Evolutionary conservation across 2,888 invertebrate species (phyloP).

Genomic region (Petrophora chlorosata): DNA sequence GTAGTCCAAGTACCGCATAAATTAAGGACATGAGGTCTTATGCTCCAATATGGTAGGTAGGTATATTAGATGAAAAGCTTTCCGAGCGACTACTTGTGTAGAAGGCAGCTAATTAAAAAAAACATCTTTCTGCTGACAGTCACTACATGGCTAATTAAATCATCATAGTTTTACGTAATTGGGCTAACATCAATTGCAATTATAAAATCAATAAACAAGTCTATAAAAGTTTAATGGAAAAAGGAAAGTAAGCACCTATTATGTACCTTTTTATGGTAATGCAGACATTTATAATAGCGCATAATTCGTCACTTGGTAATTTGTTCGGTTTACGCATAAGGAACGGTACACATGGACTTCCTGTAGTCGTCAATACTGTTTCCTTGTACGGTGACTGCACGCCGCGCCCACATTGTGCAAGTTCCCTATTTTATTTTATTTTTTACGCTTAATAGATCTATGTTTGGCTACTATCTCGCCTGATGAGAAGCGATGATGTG

Average conservation of each 20-base stretch:
- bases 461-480: too few species aligned
- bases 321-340: constrained; percentile 45
- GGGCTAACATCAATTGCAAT: neutral
- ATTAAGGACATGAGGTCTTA: too few species aligned
- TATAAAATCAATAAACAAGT: neutral
- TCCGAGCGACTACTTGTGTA: too few species aligned
- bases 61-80: too few species aligned
- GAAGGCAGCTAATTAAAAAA: too few species aligned
- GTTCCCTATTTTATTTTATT: constrained; percentile 4
- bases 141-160: too few species aligned
- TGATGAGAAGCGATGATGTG: too few species aligned
- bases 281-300: constrained; percentile 20
- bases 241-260: constrained; percentile 29
- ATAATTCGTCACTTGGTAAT: constrained; percentile 45
- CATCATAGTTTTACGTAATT: too few species aligned
- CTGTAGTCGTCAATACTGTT: constrained; percentile 48
- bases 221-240: constrained; percentile 9
- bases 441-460: neutral
- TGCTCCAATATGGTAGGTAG: too few species aligned
- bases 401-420: constrained; percentile 31
- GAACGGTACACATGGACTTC: constrained; percentile 56
- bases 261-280: constrained; percentile 27
- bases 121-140: too few species aligned
- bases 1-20: too few species aligned
- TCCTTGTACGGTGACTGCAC: constrained; percentile 48